These are phyloP conservation scores for Dicerorhinus sumatrensis DNA, from an alignment of 2,113 vertebrate genomes.

Conservation along the genomic window DNA sequence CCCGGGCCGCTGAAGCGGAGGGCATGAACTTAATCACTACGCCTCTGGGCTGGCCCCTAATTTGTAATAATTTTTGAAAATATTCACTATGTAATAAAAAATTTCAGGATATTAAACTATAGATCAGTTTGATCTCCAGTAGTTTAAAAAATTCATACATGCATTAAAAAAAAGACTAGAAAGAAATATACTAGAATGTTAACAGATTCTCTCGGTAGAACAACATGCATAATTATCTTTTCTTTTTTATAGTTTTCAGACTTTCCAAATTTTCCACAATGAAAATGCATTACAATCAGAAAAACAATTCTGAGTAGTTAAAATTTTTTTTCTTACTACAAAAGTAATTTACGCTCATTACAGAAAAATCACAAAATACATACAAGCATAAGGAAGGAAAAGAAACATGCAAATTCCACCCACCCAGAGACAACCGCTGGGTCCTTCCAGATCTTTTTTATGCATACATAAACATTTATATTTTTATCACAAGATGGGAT, in stretches of 20 bases:
- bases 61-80: conserved; percentile 70
- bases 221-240: conserved; percentile 71
- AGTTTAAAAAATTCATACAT: conserved; percentile 64
- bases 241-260: conserved; percentile 79
- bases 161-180: conserved; percentile 65
- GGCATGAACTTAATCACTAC: too few species aligned
- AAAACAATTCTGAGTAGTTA: conserved; percentile 80
- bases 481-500: conserved; percentile 80
- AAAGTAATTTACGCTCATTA: conserved; percentile 83
- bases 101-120: conserved; percentile 61
- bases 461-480: conserved; percentile 82
- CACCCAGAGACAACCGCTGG: conserved; percentile 76
- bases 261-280: conserved; percentile 78
- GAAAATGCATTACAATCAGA: conserved; percentile 79
- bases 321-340: conserved; percentile 75
- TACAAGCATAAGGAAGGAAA: conserved; percentile 77
- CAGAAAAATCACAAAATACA: conserved; percentile 80
- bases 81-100: conserved; percentile 57
- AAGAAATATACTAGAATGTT: conserved; percentile 67
- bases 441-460: conserved; percentile 78
- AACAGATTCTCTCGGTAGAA: conserved; percentile 68
- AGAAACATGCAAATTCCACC: conserved; percentile 80
- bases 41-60: not conserved
- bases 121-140: conserved; percentile 52
- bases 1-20: too few species aligned